A percentile compares a stretch with the other conserved stretches of the same genome.
These are phyloP conservation scores for Aphis gossypii DNA, from an alignment of 1,140 invertebrate species.

Conservation along the genomic window DNA sequence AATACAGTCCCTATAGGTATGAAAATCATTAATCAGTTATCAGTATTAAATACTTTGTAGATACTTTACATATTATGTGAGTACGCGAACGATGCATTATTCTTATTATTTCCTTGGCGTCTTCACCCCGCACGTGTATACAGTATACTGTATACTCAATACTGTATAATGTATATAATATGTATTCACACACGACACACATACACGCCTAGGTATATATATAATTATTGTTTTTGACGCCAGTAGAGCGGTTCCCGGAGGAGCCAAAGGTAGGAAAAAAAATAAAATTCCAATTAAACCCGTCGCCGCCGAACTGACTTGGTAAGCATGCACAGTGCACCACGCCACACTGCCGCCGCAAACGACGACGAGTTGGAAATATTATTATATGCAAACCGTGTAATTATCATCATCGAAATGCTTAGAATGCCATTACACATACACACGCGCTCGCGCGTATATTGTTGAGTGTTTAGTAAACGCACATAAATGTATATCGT, in stretches of 20 bases:
- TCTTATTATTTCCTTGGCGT: slow-evolving; percentile 6
- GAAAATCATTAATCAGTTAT: no score
- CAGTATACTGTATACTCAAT: no score
- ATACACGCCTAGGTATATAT: neutral
- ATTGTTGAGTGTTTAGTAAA: neutral
- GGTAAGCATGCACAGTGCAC: neutral
- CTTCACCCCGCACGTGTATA: neutral
- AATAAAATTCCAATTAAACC: slow-evolving; percentile 52
- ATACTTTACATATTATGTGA: no score
- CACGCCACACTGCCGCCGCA: neutral
- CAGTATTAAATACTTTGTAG: no score
- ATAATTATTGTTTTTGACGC: slow-evolving; percentile 51
- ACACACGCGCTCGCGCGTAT: neutral
- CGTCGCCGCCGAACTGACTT: neutral
- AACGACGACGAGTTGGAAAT: neutral
- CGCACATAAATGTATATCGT: neutral
- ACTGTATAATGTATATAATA: neutral
- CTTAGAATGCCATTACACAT: slow-evolving; percentile 29
- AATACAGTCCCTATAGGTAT: neutral
- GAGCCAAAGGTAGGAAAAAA: slow-evolving; percentile 19
- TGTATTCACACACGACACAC: neutral
- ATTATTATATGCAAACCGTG: slow-evolving; percentile 42
- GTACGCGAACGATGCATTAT: neutral
- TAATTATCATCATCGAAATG: slow-evolving; percentile 47
- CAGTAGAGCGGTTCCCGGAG: slow-evolving; percentile 15